Evolutionary conservation across 2,113 vertebrate genomes (phyloP).

Genomic region (Sitta europaea): DNA sequence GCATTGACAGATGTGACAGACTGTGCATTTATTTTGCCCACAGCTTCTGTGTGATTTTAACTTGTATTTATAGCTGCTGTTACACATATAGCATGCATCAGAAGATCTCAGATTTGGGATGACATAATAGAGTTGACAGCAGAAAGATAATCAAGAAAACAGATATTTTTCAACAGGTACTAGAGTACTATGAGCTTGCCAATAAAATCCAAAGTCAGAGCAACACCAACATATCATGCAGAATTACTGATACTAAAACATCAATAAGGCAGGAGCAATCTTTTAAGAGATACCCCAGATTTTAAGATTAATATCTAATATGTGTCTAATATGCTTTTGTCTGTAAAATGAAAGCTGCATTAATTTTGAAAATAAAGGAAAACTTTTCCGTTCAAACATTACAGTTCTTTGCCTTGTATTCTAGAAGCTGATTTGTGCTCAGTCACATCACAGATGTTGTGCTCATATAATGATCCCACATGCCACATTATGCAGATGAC

Average conservation of each 20-base stretch:
- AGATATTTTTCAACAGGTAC: neutral
- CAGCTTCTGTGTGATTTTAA: neutral
- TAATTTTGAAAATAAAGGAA: neutral
- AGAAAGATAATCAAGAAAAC: neutral
- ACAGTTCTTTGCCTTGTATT: neutral
- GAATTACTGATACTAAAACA: neutral
- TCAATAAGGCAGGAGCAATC: neutral
- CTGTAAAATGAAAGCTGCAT: neutral
- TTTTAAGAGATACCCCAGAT: neutral
- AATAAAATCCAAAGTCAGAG: neutral
- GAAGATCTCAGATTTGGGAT: neutral
- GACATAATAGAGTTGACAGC: neutral
- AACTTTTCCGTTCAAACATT: neutral
- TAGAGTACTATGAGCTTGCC: neutral
- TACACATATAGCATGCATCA: accelerated
- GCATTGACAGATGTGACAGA: neutral
- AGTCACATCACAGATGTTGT: neutral
- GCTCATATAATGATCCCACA: neutral
- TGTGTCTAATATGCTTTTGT: neutral
- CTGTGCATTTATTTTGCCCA: neutral
- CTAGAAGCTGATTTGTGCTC: neutral
- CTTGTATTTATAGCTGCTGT: neutral
- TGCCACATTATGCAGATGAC: neutral
- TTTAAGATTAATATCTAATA: neutral
- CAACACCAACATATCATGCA: neutral